Conservation (phyloP, 2,888 invertebrate species). For the Caradrina clavipalpis region DNA sequence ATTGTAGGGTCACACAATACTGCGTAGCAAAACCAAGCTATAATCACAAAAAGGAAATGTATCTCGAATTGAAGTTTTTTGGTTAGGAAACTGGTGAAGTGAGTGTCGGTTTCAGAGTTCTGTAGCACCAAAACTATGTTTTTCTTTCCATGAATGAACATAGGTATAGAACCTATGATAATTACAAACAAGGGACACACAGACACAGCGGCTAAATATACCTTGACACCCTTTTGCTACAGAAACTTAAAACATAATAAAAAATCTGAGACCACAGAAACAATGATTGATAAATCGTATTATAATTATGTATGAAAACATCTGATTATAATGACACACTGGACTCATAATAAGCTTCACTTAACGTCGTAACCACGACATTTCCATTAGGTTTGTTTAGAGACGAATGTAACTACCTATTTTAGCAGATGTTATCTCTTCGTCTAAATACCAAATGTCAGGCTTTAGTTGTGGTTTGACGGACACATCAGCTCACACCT, state of each 20-base stretch:
- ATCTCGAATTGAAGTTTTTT: background rate
- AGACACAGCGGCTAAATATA: no score
- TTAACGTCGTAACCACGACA: constrained; percentile 24
- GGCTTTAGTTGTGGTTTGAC: constrained; percentile 1
- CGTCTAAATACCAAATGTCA: constrained; percentile 19
- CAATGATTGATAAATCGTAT: constrained; percentile 10
- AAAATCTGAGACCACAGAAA: background rate
- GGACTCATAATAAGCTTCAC: constrained; percentile 8
- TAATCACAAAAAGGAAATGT: background rate
- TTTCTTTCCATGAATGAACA: no score
- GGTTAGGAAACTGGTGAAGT: background rate
- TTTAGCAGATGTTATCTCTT: constrained; percentile 21
- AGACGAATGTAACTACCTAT: constrained; percentile 7
- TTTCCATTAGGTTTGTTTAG: constrained; percentile 23
- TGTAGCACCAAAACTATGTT: no score
- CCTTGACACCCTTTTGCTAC: no score
- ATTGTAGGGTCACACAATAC: no score
- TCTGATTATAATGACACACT: constrained; percentile 16
- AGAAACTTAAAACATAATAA: no score
- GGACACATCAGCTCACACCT: background rate
- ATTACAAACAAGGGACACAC: no score
- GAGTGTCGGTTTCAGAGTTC: no score
- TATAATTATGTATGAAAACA: no score
- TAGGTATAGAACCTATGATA: no score
- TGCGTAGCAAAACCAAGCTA: no score